Base-by-base conservation (phyloP, 2,888 invertebrate species). In the Blera fallax region DNA sequence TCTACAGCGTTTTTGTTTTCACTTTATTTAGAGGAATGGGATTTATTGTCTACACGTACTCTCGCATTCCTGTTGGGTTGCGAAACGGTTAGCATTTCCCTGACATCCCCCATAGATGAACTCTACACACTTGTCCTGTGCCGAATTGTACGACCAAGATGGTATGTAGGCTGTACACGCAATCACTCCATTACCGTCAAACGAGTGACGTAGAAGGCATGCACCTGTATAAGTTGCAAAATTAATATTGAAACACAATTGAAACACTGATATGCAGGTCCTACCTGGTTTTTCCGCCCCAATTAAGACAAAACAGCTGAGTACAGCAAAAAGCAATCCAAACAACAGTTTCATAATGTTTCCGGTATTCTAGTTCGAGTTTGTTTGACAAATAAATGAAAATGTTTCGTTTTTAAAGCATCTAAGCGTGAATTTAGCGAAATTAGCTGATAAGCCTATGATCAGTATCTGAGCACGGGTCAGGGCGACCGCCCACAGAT, bases 81-180 rank as follows among this genome's bases (percentile, higher is more conserved):
- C 92, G 90, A 97, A 97, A 89, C 96, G 96, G 90, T 97, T 97
- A 87, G 94, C 93, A 90, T 97, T 97, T n/a, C 96, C 97, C 62
- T 95, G 92, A 88, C 95, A 95, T 6, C 95, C 95, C 10, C 96
- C 96, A 90, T 95, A 97, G 67, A 94, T 93, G 90, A 98, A 98
- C 62, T 95, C 94, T 58, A 94, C 93, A 90, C 97, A 97, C 90
- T 93, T 94, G 10, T 94, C 91, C 80, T 94, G 94, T 16, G 90
- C 91, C 0, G 93, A 89, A 88, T 96, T 94, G 90, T 95, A 97
- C 89, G 95, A 94, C 94, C 95, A 97, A 6, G 96, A 93, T 48
- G 94, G 94, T 89, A 95, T 95, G 87, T 93, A 93, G 3, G 54
- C 83, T 43, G n/a, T 10, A 37, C 83, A 84, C 43, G 65, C 32